phyloP scores from a whole-genome alignment of 2,888 invertebrate species.

The Pheosia tremula region DNA sequence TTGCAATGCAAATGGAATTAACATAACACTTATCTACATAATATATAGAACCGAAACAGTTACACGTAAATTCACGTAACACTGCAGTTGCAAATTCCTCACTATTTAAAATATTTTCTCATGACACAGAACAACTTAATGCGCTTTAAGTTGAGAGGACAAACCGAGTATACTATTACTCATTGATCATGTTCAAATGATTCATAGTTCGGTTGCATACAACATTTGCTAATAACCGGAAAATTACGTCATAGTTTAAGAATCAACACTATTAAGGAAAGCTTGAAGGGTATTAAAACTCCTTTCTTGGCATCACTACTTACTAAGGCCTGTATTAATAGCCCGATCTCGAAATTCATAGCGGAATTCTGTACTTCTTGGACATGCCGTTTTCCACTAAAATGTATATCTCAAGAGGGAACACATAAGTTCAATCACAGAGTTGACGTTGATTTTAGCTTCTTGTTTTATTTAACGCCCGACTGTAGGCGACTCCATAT shows the following conservation, averaged over 20 bases:
- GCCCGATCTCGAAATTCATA: too few species aligned
- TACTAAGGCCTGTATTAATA: too few species aligned
- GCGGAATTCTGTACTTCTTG: too few species aligned
- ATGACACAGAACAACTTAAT: slow-evolving; percentile 25
- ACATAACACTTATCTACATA: too few species aligned
- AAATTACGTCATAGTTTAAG: neutral
- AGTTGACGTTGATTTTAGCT: neutral
- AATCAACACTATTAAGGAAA: neutral
- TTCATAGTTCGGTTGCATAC: slow-evolving; percentile 26
- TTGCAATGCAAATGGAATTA: too few species aligned
- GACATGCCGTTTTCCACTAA: too few species aligned
- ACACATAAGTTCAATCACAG: too few species aligned
- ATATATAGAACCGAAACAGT: too few species aligned
- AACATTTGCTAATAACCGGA: neutral
- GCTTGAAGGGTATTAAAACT: slow-evolving; percentile 1
- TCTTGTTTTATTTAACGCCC: slow-evolving; percentile 8
- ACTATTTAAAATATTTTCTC: slow-evolving; percentile 2
- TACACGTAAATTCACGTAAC: neutral
- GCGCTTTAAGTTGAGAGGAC: slow-evolving; percentile 26
- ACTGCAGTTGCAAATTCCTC: neutral
- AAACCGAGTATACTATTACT: slow-evolving; percentile 35
- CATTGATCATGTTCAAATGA: slow-evolving; percentile 37
- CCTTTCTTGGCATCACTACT: neutral
- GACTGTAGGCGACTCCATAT: slow-evolving; percentile 8
- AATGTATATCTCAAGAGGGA: too few species aligned